Conservation (phyloP, 2,888 invertebrate species). For the Tachystola acroxantha region DNA sequence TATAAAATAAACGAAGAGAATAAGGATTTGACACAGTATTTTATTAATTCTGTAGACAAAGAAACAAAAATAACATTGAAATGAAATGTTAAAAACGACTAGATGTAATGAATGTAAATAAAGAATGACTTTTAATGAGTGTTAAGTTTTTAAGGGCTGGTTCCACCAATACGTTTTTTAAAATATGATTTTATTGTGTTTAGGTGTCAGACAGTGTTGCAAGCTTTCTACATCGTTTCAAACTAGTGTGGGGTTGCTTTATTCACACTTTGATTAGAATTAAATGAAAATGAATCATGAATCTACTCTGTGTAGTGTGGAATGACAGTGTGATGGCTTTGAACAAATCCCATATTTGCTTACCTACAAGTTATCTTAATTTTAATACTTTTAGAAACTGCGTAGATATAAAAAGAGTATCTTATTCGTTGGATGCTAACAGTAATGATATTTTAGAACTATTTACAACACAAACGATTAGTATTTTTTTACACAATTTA, state of each 20-base stretch:
- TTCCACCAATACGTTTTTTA: conserved; percentile 20
- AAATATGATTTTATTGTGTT: conserved; percentile 39
- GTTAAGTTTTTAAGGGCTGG: conserved; percentile 5
- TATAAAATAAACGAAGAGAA: no score
- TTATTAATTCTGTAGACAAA: conserved; percentile 18
- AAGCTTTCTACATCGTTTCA: conserved; percentile 57
- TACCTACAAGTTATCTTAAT: conserved; percentile 36
- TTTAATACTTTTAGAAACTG: conserved; percentile 15
- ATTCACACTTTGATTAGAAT: conserved; percentile 42
- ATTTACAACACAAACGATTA: background rate
- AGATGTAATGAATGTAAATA: conserved; percentile 12
- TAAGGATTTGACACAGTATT: no score
- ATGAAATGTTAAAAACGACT: conserved; percentile 8
- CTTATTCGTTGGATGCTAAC: conserved; percentile 33
- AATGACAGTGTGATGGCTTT: conserved; percentile 55
- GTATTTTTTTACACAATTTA: conserved; percentile 10
- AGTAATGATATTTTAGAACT: background rate
- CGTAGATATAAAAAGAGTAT: conserved; percentile 40
- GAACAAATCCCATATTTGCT: conserved; percentile 28
- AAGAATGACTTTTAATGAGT: conserved; percentile 9
- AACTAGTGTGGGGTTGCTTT: conserved; percentile 51
- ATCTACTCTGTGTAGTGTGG: conserved; percentile 27
- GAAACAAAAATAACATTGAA: conserved; percentile 15
- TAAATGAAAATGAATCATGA: conserved; percentile 31
- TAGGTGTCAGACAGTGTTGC: conserved; percentile 63